phyloP scores from a whole-genome alignment of 2,888 invertebrate species.

The Andricus curvator region DNA sequence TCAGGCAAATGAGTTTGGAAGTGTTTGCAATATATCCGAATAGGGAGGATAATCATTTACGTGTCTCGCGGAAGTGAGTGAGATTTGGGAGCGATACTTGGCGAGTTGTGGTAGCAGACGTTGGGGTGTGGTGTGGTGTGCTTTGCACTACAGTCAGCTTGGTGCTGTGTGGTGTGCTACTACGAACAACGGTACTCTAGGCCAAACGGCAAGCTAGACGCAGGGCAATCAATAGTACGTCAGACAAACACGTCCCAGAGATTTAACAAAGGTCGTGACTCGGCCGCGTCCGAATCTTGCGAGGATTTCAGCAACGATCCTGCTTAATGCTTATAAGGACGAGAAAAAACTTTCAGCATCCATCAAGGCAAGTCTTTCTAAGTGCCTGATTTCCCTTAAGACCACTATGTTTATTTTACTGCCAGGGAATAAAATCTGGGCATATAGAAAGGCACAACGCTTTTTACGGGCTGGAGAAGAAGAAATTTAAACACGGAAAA shows the following conservation, averaged over 20 bases:
- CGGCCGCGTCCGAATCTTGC: conserved; percentile 20
- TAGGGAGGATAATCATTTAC: conserved; percentile 50
- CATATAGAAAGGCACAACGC: background rate
- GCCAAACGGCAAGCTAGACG: conserved; percentile 55
- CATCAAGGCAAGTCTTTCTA: background rate
- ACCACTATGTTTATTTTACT: background rate
- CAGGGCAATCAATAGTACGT: conserved; percentile 58
- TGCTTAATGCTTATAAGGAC: conserved; percentile 1
- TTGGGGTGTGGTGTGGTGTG: conserved; percentile 49
- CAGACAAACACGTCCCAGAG: conserved; percentile 53
- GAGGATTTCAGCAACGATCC: conserved; percentile 15
- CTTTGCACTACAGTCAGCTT: conserved; percentile 48
- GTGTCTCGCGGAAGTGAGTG: conserved; percentile 42
- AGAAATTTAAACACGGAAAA: background rate
- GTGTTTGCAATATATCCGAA: background rate
- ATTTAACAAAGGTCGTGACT: conserved; percentile 31
- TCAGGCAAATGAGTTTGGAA: background rate
- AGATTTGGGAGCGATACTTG: conserved; percentile 45
- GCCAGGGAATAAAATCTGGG: background rate
- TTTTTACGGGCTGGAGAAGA: background rate
- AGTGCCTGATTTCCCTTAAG: background rate
- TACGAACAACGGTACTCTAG: conserved; percentile 44
- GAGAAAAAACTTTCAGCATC: background rate
- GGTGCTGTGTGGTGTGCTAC: conserved; percentile 41
- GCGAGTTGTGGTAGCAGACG: conserved; percentile 46